Percentiles rank a stretch among this genome's conserved stretches.
Evolutionary conservation across 2,888 invertebrate species (phyloP).

Genomic region (Polyommatus iphigenia): DNA sequence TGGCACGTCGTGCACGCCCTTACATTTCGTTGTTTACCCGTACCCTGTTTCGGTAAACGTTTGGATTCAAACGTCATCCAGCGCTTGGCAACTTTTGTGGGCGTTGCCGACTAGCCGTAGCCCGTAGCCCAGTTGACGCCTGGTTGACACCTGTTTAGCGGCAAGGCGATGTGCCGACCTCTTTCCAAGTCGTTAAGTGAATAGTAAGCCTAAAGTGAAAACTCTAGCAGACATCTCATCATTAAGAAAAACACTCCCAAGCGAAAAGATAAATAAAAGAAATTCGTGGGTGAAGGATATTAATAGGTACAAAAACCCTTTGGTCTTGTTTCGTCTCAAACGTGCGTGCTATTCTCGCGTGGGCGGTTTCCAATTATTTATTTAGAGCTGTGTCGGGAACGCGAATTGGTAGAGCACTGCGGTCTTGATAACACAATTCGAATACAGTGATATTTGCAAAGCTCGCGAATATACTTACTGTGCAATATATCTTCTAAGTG

Average conservation of each 20-base stretch:
- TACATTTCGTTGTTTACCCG: too few species aligned
- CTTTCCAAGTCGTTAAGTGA: too few species aligned
- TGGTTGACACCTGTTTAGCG: too few species aligned
- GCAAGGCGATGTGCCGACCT: too few species aligned
- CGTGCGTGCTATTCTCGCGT: neutral
- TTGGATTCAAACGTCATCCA: too few species aligned
- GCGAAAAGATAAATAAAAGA: neutral
- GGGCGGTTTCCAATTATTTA: neutral
- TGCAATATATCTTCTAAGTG: neutral
- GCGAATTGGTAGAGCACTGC: slow-evolving; percentile 1
- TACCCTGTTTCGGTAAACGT: too few species aligned
- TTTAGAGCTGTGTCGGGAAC: neutral
- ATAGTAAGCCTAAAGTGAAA: too few species aligned
- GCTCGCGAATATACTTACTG: slow-evolving; percentile 3
- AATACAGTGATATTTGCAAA: neutral
- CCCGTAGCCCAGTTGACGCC: too few species aligned
- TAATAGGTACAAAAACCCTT: neutral
- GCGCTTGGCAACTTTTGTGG: too few species aligned
- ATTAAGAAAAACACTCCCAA: neutral
- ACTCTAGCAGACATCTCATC: too few species aligned
- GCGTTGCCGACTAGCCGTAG: too few species aligned
- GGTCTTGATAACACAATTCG: slow-evolving; percentile 2
- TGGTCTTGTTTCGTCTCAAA: neutral
- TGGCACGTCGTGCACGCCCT: too few species aligned
- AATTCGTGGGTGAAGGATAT: neutral